Conservation (phyloP, 2,888 invertebrate genomes). For the Ormia ochracea region DNA sequence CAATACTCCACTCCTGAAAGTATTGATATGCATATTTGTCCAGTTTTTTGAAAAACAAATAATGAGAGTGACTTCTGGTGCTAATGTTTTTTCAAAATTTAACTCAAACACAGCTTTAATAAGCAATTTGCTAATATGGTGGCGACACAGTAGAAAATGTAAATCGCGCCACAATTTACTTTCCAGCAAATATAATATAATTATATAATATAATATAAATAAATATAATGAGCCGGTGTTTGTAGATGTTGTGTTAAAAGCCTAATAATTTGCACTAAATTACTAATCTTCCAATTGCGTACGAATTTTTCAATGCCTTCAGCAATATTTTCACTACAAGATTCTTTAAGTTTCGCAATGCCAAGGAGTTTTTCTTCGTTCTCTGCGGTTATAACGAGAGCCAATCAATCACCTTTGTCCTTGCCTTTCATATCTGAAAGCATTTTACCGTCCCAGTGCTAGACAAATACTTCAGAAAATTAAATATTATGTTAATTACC, state of each 20-base stretch:
- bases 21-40: constrained; percentile 10
- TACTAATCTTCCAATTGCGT: constrained; percentile 9
- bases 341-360: constrained; percentile 14
- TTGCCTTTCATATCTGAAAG: constrained; percentile 5
- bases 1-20: constrained; percentile 24
- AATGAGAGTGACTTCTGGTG: constrained; percentile 25
- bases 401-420: background rate
- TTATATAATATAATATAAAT: no score
- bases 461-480: constrained; percentile 17
- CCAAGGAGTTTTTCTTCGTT: constrained; percentile 7
- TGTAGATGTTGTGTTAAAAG: constrained; percentile 22
- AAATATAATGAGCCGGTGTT: no score
- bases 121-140: constrained; percentile 8
- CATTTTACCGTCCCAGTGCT: constrained; percentile 1
- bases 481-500: constrained; percentile 16
- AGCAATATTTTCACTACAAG: constrained; percentile 6
- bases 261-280: constrained; percentile 16
- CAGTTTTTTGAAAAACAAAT: constrained; percentile 22
- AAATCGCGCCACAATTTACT: constrained; percentile 9
- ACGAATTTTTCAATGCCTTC: constrained; percentile 3
- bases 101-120: constrained; percentile 1
- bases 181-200: constrained; percentile 28
- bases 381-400: constrained; percentile 16
- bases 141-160: constrained; percentile 9
- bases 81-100: constrained; percentile 22